phyloP scores from a whole-genome alignment of 2,888 invertebrate species.

The Cantharis flavilabris region DNA sequence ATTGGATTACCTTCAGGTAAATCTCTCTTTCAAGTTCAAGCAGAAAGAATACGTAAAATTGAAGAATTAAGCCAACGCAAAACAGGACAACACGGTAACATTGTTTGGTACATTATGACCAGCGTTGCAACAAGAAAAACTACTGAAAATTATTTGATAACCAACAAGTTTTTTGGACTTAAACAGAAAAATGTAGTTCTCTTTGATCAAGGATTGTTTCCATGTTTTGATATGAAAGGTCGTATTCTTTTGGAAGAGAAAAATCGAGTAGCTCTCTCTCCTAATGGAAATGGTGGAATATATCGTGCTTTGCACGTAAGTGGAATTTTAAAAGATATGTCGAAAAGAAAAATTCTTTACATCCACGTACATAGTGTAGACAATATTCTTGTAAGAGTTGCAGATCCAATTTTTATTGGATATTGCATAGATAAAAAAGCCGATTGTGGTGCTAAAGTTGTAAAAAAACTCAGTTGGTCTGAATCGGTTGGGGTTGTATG shows the following conservation, averaged over 20 bases:
- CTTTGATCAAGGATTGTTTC: constrained; percentile 92
- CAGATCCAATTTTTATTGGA: constrained; percentile 95
- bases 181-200: constrained; percentile 78
- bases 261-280: constrained; percentile 81
- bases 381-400: constrained; percentile 96
- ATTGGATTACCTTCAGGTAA: constrained; percentile 89
- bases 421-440: constrained; percentile 88
- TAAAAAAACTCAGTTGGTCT: constrained; percentile 86
- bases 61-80: constrained; percentile 74
- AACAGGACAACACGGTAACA: constrained; percentile 64
- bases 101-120: constrained; percentile 95
- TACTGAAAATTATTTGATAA: constrained; percentile 79
- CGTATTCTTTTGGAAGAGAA: constrained; percentile 87
- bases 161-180: constrained; percentile 85
- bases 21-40: constrained; percentile 92
- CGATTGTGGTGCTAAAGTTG: constrained; percentile 96
- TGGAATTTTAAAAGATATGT: constrained; percentile 80
- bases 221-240: constrained; percentile 93
- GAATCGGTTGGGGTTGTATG: constrained; percentile 98
- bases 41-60: constrained; percentile 82
- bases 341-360: constrained; percentile 78
- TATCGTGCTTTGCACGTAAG: constrained; percentile 78
- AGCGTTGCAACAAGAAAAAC: constrained; percentile 90
- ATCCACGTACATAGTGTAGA: constrained; percentile 98
- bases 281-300: constrained; percentile 89